A percentile compares a stretch with the other conserved stretches of the same genome.
phyloP scores from a whole-genome alignment of 2,797 vertebrate genomes.

The Microctenopoma stevenorrisi region DNA sequence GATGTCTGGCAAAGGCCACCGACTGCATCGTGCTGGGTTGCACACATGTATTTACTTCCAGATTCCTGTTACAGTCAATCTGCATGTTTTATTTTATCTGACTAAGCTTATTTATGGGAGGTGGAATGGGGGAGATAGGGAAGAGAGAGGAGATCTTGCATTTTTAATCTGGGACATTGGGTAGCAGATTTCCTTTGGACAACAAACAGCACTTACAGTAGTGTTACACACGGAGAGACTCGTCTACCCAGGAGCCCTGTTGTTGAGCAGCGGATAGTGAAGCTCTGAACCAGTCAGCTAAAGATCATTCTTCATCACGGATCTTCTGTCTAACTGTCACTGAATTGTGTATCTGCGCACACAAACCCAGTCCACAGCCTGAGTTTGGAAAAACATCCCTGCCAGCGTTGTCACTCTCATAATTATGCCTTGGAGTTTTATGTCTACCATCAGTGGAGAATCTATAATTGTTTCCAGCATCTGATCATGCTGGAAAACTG shows the following conservation, averaged over 20 bases:
- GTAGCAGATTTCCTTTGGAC: slow-evolving; percentile 70
- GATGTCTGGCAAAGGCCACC: slow-evolving; percentile 40
- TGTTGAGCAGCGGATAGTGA: slow-evolving; percentile 57
- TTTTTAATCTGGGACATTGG: slow-evolving; percentile 76
- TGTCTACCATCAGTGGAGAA: slow-evolving; percentile 56
- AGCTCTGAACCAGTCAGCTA: slow-evolving; percentile 56
- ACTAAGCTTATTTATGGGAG: slow-evolving; percentile 70
- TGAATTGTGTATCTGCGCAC: slow-evolving; percentile 42
- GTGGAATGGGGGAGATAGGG: slow-evolving; percentile 46
- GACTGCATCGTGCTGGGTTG: slow-evolving; percentile 32
- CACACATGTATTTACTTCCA: slow-evolving; percentile 61
- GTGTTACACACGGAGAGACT: slow-evolving; percentile 62
- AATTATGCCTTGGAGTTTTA: slow-evolving; percentile 43
- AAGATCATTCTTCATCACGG: slow-evolving; percentile 61
- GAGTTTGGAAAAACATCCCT: slow-evolving; percentile 66
- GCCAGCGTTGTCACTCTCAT: slow-evolving; percentile 60
- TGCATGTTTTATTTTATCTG: slow-evolving; percentile 73
- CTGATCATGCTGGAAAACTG: slow-evolving; percentile 53
- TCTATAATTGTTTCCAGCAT: slow-evolving; percentile 58
- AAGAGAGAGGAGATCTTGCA: slow-evolving; percentile 63
- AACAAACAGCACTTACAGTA: slow-evolving; percentile 80
- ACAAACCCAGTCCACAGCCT: slow-evolving; percentile 47
- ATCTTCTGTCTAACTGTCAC: slow-evolving; percentile 54
- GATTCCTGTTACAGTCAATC: slow-evolving; percentile 64
- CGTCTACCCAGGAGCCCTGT: slow-evolving; percentile 64